Base-by-base conservation (phyloP, 2,888 invertebrate species). In the Tortricodes alternella region DNA sequence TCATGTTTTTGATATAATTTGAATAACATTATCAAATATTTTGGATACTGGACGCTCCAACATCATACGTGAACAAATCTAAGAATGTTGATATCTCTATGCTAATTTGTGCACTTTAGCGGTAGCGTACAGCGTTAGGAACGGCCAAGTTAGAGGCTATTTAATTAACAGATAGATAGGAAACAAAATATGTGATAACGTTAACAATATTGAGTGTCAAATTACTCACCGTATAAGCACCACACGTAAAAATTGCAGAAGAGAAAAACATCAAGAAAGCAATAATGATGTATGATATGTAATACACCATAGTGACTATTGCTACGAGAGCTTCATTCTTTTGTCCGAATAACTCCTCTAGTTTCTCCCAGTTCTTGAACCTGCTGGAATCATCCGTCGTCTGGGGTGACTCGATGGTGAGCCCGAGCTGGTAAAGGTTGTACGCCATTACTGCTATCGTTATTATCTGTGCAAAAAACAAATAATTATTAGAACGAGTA, bases 271-370 rank as follows among this genome's bases (percentile, higher is more conserved):
- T 59, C 18, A 89, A 57, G 19, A 85, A 60, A 46, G 77, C 83
- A 53, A 89, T 74, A 1, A 72, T 58, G 1, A 83, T 76, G 52
- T 90, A 89, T 8, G 79, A 74, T 19, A 79, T 53, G 62, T 83
- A 83, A 64, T 89, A 90, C 34, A 80, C 71, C 57, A 85, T 67
- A 41, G 79, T 77, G 21, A 85, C 76, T 9, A 78, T 62, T 4
- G 67, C 68, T 46, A 84, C 80, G 53, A 89, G 58, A 6, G 76
- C 70, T 8, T 77, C 74, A 49, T 83, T 83, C 18, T 76, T 74
- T 11, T 78, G 67, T 0, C 84, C 88, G 52, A 89, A 86, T 56
- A 89, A 80, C 38, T 73, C 81, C 21, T 89, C 88, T 59, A 88
- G 63, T 61, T 84, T 83, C 60, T 83, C 78, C 65, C 85, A 85